phyloP scores from a whole-genome alignment of 2,797 vertebrate genomes.

The Xiphorhynchus erythropygius region DNA sequence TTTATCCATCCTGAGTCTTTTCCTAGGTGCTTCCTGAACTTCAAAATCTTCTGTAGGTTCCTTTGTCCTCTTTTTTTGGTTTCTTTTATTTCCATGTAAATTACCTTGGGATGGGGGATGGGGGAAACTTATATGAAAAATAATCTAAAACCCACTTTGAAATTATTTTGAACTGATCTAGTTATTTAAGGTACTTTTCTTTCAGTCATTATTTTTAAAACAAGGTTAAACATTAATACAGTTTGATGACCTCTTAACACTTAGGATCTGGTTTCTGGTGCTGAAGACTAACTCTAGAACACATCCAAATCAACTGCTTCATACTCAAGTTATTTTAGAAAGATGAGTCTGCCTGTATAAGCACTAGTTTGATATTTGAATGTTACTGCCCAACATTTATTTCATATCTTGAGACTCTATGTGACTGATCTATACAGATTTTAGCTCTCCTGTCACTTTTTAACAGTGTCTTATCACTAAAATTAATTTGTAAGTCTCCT shows the following conservation, averaged over 20 bases:
- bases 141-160: constrained; percentile 50
- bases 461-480: background rate
- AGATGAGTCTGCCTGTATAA: background rate
- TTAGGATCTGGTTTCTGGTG: background rate
- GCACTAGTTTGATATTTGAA: background rate
- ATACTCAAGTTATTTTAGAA: background rate
- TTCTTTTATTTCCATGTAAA: constrained; percentile 80
- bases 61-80: constrained; percentile 73
- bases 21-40: constrained; percentile 75
- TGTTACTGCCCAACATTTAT: background rate
- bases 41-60: constrained; percentile 74
- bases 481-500: background rate
- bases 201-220: constrained; percentile 49
- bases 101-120: constrained; percentile 76
- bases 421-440: background rate
- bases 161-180: constrained; percentile 44
- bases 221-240: constrained; percentile 42
- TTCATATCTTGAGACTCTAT: background rate
- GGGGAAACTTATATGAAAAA: constrained; percentile 72
- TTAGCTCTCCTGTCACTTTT: background rate
- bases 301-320: background rate
- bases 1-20: constrained; percentile 79
- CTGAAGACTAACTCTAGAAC: constrained; percentile 14
- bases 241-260: background rate
- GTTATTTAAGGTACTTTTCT: constrained; percentile 60